phyloP scores from a whole-genome alignment of 2,888 invertebrate genomes.

The Tuberolachnus salignus region DNA sequence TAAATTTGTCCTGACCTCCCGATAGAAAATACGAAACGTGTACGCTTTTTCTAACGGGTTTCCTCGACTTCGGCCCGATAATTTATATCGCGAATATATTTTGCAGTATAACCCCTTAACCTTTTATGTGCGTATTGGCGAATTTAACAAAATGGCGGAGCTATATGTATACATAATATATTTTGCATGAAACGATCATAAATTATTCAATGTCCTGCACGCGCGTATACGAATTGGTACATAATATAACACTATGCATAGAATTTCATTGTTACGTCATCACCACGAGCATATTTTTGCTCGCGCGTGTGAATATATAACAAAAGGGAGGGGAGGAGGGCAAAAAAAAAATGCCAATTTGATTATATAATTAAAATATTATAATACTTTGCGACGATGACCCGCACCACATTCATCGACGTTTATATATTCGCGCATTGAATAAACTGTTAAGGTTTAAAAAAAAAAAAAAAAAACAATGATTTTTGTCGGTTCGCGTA shows the following conservation, averaged over 20 bases:
- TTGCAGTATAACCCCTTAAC: conserved; percentile 8
- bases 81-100: conserved; percentile 23
- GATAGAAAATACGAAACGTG: too few species aligned
- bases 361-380: not conserved
- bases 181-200: conserved; percentile 26
- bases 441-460: not conserved
- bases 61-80: conserved; percentile 15
- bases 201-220: conserved; percentile 37
- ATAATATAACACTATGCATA: not conserved
- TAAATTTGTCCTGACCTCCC: conserved; percentile 32
- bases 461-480: too few species aligned
- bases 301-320: not conserved
- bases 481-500: too few species aligned
- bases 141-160: conserved; percentile 28
- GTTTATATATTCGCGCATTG: too few species aligned
- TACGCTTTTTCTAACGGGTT: not conserved
- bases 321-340: too few species aligned
- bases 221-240: too few species aligned
- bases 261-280: conserved; percentile 1
- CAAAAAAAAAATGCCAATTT: not conserved
- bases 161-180: not conserved
- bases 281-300: not conserved
- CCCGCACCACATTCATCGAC: not conserved
- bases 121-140: conserved; percentile 26
- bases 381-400: not conserved